Conservation (phyloP, 2,888 invertebrate species). For the Noctua fimbriata region DNA sequence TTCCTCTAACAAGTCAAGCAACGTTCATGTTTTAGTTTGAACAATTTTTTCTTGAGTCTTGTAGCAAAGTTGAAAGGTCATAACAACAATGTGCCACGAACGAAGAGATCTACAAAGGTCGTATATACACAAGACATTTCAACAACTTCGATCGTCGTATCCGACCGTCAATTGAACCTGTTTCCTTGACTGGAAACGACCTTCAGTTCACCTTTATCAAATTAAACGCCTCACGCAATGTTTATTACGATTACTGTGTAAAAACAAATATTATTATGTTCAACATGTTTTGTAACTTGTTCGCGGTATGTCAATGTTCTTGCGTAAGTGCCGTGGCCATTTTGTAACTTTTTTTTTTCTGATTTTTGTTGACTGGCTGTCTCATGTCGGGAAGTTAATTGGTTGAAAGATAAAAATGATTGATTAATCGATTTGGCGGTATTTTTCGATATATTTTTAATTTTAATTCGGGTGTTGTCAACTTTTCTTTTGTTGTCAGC, state of each 20-base stretch:
- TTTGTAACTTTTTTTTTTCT: slow-evolving; percentile 8
- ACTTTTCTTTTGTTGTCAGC: not conserved
- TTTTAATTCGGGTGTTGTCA: not conserved
- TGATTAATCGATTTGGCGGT: slow-evolving; percentile 18
- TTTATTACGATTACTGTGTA: slow-evolving; percentile 32
- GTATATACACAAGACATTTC: slow-evolving; percentile 10
- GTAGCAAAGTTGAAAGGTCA: slow-evolving; percentile 27
- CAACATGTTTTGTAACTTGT: slow-evolving; percentile 26
- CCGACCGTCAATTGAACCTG: slow-evolving; percentile 39
- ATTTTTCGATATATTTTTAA: not conserved
- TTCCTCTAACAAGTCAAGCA: not conserved
- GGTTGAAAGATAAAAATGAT: slow-evolving; percentile 23
- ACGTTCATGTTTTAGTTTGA: not conserved
- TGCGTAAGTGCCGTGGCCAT: slow-evolving; percentile 24
- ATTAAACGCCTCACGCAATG: slow-evolving; percentile 32
- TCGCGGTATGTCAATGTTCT: slow-evolving; percentile 18
- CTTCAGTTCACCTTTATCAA: slow-evolving; percentile 41
- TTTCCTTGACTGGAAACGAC: slow-evolving; percentile 29
- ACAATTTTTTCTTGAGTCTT: not conserved
- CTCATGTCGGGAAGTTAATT: slow-evolving; percentile 21
- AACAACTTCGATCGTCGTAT: slow-evolving; percentile 32
- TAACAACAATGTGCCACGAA: slow-evolving; percentile 19
- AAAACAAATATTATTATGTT: slow-evolving; percentile 43
- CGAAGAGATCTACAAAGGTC: slow-evolving; percentile 24
- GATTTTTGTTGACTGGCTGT: not conserved